A percentile compares a stretch with the other conserved stretches of the same genome.
phyloP scores from a whole-genome alignment of 1,140 invertebrate species.

The Ganaspis sp. region DNA sequence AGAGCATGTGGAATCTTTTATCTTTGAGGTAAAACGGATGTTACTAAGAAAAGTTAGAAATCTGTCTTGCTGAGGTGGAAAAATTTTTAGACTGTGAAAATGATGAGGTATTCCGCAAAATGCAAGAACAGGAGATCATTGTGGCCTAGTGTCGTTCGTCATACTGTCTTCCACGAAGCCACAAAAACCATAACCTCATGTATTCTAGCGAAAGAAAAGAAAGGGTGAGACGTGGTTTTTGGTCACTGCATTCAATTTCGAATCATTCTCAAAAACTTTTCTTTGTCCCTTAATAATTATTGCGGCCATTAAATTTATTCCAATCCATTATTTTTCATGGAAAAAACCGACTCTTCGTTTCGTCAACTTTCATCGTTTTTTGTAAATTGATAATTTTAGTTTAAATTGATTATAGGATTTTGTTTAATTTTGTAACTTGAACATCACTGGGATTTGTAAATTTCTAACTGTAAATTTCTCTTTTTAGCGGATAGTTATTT shows the following conservation, averaged over 20 bases:
- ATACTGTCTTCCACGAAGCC: conserved; percentile 44
- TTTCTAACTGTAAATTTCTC: no score
- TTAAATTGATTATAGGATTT: no score
- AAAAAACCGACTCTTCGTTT: no score
- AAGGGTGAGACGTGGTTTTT: conserved; percentile 32
- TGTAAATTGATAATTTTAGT: no score
- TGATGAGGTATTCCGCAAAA: conserved; percentile 35
- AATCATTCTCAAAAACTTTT: neutral
- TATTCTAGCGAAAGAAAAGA: conserved; percentile 37
- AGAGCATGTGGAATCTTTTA: conserved; percentile 27
- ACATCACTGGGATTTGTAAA: no score
- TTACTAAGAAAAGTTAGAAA: conserved; percentile 10
- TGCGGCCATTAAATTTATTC: neutral
- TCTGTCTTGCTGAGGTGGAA: conserved; percentile 33
- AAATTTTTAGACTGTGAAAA: conserved; percentile 42
- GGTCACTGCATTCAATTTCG: conserved; percentile 42
- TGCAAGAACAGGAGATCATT: conserved; percentile 46
- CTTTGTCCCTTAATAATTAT: neutral
- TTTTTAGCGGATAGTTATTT: no score
- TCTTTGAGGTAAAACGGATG: conserved; percentile 34
- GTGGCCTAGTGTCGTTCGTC: conserved; percentile 50
- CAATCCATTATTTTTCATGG: neutral
- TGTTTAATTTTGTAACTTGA: no score
- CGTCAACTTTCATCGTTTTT: no score
- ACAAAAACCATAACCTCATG: conserved; percentile 46